A percentile compares a stretch with the other conserved stretches of the same genome.
Conservation (phyloP, 2,113 vertebrate species). For the Poicephalus gulielmi region DNA sequence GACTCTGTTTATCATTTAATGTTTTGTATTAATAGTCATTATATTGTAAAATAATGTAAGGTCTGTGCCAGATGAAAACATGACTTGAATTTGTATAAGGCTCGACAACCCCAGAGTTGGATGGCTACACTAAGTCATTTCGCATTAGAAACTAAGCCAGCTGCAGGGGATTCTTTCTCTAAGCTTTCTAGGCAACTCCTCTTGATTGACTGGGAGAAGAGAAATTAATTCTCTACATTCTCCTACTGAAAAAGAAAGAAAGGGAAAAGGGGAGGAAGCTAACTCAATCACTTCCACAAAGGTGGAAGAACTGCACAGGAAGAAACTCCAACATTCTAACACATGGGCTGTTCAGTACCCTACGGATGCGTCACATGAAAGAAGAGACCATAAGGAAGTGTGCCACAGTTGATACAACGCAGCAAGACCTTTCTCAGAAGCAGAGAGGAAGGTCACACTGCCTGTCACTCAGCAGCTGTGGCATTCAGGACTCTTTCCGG, state of each 20-base stretch:
- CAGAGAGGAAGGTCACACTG: neutral
- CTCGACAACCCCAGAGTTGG: neutral
- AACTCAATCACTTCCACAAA: neutral
- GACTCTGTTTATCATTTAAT: neutral
- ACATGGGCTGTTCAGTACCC: neutral
- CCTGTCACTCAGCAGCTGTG: neutral
- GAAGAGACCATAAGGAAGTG: neutral
- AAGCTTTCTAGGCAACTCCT: neutral
- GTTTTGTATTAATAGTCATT: neutral
- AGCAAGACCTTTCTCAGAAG: neutral
- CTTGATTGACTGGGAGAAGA: neutral
- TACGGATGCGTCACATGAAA: neutral
- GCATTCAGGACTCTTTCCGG: neutral
- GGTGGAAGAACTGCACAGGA: neutral
- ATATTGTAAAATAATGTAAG: neutral
- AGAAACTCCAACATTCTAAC: neutral
- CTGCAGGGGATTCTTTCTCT: neutral
- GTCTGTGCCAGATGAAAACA: neutral
- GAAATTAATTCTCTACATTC: neutral
- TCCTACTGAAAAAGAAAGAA: neutral
- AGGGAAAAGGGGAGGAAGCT: neutral
- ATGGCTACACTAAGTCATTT: neutral
- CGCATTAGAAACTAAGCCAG: neutral
- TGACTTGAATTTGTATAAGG: neutral
- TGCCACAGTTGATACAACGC: rapidly evolving